Conservation (phyloP, 2,113 vertebrate genomes). For the Festucalex cinctus region DNA sequence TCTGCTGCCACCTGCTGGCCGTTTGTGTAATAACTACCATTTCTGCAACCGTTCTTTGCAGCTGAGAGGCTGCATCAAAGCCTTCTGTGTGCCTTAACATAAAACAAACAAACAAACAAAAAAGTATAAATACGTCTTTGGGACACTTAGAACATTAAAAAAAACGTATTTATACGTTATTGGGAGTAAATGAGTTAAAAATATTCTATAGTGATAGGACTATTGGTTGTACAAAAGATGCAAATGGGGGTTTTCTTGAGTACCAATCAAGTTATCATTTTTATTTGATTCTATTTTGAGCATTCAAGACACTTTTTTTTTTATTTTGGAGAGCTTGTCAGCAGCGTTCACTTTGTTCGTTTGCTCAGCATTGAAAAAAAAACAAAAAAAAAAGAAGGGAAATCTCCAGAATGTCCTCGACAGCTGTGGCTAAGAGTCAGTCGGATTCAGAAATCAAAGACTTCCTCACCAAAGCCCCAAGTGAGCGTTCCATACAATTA, state of each 20-base stretch:
- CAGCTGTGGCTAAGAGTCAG: slow-evolving; percentile 29
- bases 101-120: too few relatives aligned
- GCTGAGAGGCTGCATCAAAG: too few relatives aligned
- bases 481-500: not conserved
- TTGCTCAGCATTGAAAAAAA: slow-evolving; percentile 18
- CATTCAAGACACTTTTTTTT: not conserved
- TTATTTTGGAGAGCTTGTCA: slow-evolving; percentile 25
- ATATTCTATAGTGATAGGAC: too few relatives aligned
- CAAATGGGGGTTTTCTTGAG: not conserved
- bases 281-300: slow-evolving; percentile 6
- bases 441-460: slow-evolving; percentile 54
- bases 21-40: too few relatives aligned
- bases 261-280: not conserved
- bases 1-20: too few relatives aligned
- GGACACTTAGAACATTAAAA: too few relatives aligned
- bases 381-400: slow-evolving; percentile 3
- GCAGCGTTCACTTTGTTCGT: slow-evolving; percentile 19
- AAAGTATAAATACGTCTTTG: too few relatives aligned
- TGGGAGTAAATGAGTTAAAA: too few relatives aligned
- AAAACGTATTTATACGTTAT: too few relatives aligned
- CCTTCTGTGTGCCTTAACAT: too few relatives aligned
- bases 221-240: not conserved
- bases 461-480: slow-evolving; percentile 25
- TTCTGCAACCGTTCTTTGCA: too few relatives aligned
- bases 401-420: slow-evolving; percentile 8